Base-by-base conservation (phyloP, 2,888 invertebrate species). In the Argyresthia albistria region DNA sequence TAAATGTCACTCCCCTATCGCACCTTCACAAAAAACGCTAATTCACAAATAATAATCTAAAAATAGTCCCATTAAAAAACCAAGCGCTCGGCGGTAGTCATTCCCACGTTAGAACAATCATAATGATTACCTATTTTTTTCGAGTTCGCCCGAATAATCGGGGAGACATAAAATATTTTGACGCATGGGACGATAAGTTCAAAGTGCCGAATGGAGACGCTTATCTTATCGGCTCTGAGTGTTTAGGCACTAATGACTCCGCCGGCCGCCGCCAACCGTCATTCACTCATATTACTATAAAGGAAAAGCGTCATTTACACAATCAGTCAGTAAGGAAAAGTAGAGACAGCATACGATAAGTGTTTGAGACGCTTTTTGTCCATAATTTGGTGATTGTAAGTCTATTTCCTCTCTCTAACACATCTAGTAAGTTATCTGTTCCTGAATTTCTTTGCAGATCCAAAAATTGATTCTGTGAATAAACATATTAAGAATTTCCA, bases 91-190 rank as follows among this genome's bases (percentile, higher is more conserved):
- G 25, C n/a, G 25, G n/a, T 15, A 46, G 46, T 16, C 46, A 46
- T 61, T 61, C 61, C 59, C 62, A 63, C 62, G 60, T 60, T 60
- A 60, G 61, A 61, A 62, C 60, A 66, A 66, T 68, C 65, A 65
- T 65, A 63, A 69, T 71, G 67, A 70, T 71, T 67, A 67, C 65
- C 59, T 60, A 60, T 57, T 65, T 61, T 63, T 65, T 60, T 64
- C 63, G 25, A 4, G 25, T 25, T 25, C 25, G 25, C 25, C 6
- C 25, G 57, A 64, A 65, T 74, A 76, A 76, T 73, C 70, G 73
- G 62, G 54, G 71, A 64, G 70, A 78, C 79, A 77, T 82, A 80
- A 84, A 83, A 80, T 83, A 82, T 83, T 84, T 80, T 81, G 84
- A 82, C 80, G 66, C 64, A 62, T 60, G 64, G 76, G 82, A 45